phyloP scores from a whole-genome alignment of 2,797 vertebrate species.

The Sebastes steindachneri region DNA sequence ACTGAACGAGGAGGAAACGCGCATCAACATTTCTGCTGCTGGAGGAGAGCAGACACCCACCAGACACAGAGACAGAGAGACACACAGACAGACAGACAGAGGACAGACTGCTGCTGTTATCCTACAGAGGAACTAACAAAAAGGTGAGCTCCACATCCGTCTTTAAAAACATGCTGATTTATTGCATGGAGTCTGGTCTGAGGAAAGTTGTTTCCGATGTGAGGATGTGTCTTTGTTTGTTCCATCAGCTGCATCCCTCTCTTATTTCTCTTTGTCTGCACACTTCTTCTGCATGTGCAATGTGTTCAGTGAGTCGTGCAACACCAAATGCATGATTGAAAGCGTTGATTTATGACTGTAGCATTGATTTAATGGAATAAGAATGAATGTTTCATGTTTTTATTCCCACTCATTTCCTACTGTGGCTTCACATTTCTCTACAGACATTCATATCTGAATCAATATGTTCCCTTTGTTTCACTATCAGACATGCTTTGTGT shows the following conservation, averaged over 20 bases:
- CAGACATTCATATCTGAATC: background rate
- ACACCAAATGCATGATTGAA: background rate
- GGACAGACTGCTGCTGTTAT: background rate
- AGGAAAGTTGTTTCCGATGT: slow-evolving; percentile 34
- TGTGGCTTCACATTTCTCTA: background rate
- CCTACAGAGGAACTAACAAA: background rate
- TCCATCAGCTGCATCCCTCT: slow-evolving; percentile 19
- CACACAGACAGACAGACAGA: background rate
- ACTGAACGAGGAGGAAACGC: slow-evolving; percentile 38
- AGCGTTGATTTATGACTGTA: background rate
- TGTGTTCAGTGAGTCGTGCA: background rate
- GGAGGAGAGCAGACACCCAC: background rate
- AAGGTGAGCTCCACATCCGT: slow-evolving; percentile 35
- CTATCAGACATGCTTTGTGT: slow-evolving; percentile 13
- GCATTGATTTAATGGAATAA: background rate
- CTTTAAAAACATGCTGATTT: background rate
- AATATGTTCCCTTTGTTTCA: background rate
- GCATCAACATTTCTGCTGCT: slow-evolving; percentile 24
- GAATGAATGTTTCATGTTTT: background rate
- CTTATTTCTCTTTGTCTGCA: slow-evolving; percentile 35
- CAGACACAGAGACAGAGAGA: background rate
- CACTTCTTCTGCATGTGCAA: slow-evolving; percentile 26
- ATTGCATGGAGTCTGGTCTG: background rate
- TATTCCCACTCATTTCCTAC: background rate
- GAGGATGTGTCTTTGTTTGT: background rate